Base-by-base conservation (phyloP, 2,797 vertebrate species). In the Pipistrellus nathusii region DNA sequence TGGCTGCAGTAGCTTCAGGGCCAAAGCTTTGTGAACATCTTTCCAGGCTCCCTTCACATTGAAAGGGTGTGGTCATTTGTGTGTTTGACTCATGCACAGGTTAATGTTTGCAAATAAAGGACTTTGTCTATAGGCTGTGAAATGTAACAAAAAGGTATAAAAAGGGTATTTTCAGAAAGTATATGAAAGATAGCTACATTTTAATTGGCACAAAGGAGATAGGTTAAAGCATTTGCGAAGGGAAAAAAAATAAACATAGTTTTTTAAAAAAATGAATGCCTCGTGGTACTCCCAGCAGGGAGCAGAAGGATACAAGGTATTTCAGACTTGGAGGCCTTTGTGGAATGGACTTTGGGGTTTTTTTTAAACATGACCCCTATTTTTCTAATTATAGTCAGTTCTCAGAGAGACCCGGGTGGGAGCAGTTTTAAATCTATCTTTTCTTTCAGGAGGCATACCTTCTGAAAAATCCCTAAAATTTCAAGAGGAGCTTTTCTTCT, bases 381-480 rank as follows among this genome's bases (percentile, higher is more conserved):
- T 80, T 94, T 96, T 81, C 93, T 73, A 51, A 76, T 82, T 69
- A 53, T 75, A 88, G 73, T 66, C 53, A 0, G 2, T 91, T 85
- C 64, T 76, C 62, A 91, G 7, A 48, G 12, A 57, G 77, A 90
- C 72, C 76, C 7, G 8, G 68, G 68, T 78, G 91, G 78, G 85
- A 91, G 1, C 85, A 5, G n/a, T 64, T 89, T 91, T 72, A 86
- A 95, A 94, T 83, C 75, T 68, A 1, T 46, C 75, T 48, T 82
- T 51, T 30, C 3, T 12, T 84, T 87, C 48, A 97, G 48, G 38
- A 95, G 95, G 73, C 94, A 75, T 32, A 66, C 85, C 78, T 96
- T 90, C 64, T 69, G 44, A 95, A 93, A 93, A 93, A 85, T 59
- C 86, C 78, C 72, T 62, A 64, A 93, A 95, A 87, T 87, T 96